Conservation (phyloP, 2,797 vertebrate genomes). For the Morelia viridis region DNA sequence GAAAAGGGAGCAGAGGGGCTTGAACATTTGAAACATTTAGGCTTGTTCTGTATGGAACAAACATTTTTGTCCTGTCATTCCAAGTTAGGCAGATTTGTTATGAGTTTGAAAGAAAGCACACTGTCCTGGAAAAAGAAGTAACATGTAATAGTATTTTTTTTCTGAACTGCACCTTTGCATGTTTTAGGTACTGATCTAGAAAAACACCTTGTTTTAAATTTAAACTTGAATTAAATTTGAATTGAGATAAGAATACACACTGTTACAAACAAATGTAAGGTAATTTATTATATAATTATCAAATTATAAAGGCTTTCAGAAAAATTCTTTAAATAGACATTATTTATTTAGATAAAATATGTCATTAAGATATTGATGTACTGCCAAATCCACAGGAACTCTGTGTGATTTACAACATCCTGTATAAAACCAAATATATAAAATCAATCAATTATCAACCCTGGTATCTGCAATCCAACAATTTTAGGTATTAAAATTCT, state of each 20-base stretch:
- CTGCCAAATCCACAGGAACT: neutral
- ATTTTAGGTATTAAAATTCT: neutral
- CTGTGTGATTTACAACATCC: neutral
- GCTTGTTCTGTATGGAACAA: neutral
- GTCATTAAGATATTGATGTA: neutral
- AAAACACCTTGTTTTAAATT: neutral
- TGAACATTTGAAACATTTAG: neutral
- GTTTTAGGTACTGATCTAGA: neutral
- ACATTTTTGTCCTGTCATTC: neutral
- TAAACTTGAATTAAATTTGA: neutral
- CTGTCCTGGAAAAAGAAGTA: neutral
- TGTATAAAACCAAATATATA: neutral
- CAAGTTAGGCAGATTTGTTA: neutral
- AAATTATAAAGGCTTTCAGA: conserved; percentile 1
- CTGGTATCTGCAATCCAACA: neutral
- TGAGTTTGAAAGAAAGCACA: neutral
- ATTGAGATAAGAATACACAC: neutral
- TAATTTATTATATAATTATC: neutral
- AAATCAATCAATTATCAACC: neutral
- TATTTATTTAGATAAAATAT: neutral
- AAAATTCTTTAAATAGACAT: neutral
- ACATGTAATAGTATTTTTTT: neutral
- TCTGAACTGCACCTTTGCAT: neutral
- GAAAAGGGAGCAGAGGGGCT: neutral
- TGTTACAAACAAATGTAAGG: neutral